Conservation (phyloP, 1,140 invertebrate species). For the Tribolium madens region DNA sequence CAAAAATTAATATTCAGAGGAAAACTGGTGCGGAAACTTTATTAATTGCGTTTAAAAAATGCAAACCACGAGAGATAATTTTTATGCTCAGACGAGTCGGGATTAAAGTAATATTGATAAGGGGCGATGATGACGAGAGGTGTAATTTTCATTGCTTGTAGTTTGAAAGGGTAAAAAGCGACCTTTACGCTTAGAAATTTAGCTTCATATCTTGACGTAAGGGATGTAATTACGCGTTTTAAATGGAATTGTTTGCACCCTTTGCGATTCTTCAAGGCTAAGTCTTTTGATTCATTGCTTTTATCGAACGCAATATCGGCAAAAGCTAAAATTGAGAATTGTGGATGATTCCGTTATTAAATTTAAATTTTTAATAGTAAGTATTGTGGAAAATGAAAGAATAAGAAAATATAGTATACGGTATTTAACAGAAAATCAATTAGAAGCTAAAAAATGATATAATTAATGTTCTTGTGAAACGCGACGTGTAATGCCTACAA, state of each 20-base stretch:
- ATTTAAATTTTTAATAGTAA: too few species aligned
- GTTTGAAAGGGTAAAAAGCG: not conserved
- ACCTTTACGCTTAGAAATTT: not conserved
- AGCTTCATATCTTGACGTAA: not conserved
- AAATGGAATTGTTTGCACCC: not conserved
- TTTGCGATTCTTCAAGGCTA: not conserved
- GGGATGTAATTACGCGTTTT: not conserved
- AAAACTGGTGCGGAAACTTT: not conserved
- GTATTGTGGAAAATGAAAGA: too few species aligned
- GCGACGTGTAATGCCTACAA: too few species aligned
- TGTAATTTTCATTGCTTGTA: slow-evolving; percentile 7
- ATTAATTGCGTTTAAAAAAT: slow-evolving; percentile 19
- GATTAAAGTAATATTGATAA: slow-evolving; percentile 6
- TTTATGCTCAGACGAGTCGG: not conserved
- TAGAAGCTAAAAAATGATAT: too few species aligned
- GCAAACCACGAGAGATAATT: not conserved
- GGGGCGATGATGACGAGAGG: slow-evolving; percentile 7
- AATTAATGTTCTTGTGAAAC: too few species aligned
- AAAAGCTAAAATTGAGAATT: too few species aligned
- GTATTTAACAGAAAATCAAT: too few species aligned
- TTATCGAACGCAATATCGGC: not conserved
- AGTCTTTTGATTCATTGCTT: not conserved
- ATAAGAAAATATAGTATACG: too few species aligned
- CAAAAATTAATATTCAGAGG: slow-evolving; percentile 17
- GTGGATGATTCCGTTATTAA: too few species aligned